Conservation (phyloP, 2,888 invertebrate genomes). For the Ectemnius continuus region DNA sequence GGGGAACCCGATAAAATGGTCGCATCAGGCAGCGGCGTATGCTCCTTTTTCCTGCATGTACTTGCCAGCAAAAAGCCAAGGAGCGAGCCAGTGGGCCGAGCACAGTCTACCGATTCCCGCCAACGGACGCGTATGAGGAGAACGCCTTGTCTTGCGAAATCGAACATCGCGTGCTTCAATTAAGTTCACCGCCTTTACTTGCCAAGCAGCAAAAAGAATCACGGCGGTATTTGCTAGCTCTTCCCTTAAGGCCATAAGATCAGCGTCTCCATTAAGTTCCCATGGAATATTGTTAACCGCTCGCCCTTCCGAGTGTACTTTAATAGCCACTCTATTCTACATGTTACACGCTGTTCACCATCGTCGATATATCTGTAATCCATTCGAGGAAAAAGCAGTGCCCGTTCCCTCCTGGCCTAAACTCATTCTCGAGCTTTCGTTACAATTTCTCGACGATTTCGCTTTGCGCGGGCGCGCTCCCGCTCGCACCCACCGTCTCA, state of each 20-base stretch:
- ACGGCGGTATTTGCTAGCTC: background rate
- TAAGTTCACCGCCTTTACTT: slow-evolving; percentile 33
- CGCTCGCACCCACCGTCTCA: slow-evolving; percentile 2
- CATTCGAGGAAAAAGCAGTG: too few relatives aligned
- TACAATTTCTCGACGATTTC: too few relatives aligned
- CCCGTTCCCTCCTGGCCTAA: too few relatives aligned
- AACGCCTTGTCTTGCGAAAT: slow-evolving; percentile 30
- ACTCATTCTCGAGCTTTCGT: too few relatives aligned
- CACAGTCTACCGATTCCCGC: background rate
- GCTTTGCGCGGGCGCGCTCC: too few relatives aligned
- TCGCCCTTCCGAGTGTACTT: too few relatives aligned
- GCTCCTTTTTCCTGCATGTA: slow-evolving; percentile 5
- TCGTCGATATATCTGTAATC: too few relatives aligned
- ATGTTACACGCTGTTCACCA: too few relatives aligned
- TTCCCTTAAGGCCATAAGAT: too few relatives aligned
- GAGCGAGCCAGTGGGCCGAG: slow-evolving; percentile 16
- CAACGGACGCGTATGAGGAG: slow-evolving; percentile 1
- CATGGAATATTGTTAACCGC: too few relatives aligned
- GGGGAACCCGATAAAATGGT: slow-evolving; percentile 14
- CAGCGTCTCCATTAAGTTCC: too few relatives aligned
- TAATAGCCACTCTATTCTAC: too few relatives aligned
- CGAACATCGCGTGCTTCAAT: slow-evolving; percentile 48
- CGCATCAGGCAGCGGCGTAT: background rate
- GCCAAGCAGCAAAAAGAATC: background rate
- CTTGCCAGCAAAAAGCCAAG: background rate